Evolutionary conservation across 2,797 vertebrate species (phyloP), one percentile per base, ranked within the genome.

Genomic region (Cryptoprocta ferox): DNA sequence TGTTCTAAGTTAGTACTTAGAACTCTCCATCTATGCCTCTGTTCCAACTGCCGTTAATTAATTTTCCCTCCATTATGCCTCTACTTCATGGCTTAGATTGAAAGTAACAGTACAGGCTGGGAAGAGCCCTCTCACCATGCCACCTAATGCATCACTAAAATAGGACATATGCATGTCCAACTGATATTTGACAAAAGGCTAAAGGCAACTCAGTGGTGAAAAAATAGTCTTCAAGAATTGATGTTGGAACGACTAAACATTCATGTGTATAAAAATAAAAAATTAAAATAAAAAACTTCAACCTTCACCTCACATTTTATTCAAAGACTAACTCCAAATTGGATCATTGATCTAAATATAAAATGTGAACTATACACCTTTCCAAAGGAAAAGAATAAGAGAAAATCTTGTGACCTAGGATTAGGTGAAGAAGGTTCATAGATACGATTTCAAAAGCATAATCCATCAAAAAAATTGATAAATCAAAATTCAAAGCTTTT

Each of bases 401-500:
- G n/a, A 83, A 86, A 53, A 68, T 56, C 18, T 70, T 50, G 2
- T 70, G 37, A 76, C 10, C 15, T 39, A 11, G 35, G n/a, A 48
- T 87, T 53, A 79, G 35, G 15, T 32, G 73, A 88, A 82, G 65
- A 82, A 65, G 12, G 53, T 11, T 75, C 48, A 48, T 26, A 32
- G 45, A 53, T 6, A 6, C 39, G 24, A 32, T 32, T 35, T 24
- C 35, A 88, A 87, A 75, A 65, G 8, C 80, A 21, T 35, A 32
- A 66, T 85, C 32, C 32, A 10, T 59, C 83, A 39, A n/a, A 39
- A 89, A 84, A 48, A 66, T 28, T 73, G 56, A 16, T 45, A 45
- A 76, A 42, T n/a, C 45, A 84, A 71, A 92, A 89, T 79, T 71
- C 35, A 83, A 32, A 88, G 26, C 76, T 50, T 88, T 94, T 70